These are phyloP conservation scores for Chrysocyon brachyurus DNA, from an alignment of 2,797 vertebrate genomes.

Conservation along the genomic window DNA sequence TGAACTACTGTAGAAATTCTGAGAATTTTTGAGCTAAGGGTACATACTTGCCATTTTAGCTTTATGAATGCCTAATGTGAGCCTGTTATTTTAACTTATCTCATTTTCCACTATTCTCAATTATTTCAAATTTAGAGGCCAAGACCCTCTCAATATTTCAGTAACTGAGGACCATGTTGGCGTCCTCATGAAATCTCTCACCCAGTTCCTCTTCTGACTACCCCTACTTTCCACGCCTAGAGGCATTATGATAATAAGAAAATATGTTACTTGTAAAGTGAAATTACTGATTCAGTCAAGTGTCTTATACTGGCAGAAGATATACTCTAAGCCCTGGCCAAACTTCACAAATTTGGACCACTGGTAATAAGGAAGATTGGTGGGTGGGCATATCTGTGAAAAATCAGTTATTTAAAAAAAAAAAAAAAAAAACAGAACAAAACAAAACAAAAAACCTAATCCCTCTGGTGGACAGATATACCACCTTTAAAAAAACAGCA, in stretches of 20 bases:
- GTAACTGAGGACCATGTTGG: conserved; percentile 10
- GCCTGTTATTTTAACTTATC: neutral
- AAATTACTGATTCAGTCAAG: neutral
- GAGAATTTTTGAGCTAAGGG: neutral
- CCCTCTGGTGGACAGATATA: neutral
- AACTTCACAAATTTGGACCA: conserved; percentile 41
- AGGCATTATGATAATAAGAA: neutral
- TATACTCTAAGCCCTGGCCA: neutral
- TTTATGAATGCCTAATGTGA: neutral
- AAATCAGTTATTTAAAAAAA: neutral
- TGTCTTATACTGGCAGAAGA: neutral
- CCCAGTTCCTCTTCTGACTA: neutral
- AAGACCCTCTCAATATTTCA: neutral
- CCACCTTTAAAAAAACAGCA: neutral
- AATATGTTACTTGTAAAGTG: neutral
- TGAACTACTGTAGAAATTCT: conserved; percentile 49
- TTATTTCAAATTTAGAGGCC: conserved; percentile 25
- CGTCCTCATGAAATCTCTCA: neutral
- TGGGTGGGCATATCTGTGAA: neutral
- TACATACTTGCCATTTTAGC: neutral
- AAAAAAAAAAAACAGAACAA: neutral
- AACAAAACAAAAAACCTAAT: neutral
- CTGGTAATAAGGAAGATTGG: neutral
- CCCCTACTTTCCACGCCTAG: neutral
- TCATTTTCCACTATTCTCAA: conserved; percentile 8